These are phyloP conservation scores for Aphelenchoides besseyi DNA, from an alignment of 1,140 invertebrate genomes.

Conservation along the genomic window DNA sequence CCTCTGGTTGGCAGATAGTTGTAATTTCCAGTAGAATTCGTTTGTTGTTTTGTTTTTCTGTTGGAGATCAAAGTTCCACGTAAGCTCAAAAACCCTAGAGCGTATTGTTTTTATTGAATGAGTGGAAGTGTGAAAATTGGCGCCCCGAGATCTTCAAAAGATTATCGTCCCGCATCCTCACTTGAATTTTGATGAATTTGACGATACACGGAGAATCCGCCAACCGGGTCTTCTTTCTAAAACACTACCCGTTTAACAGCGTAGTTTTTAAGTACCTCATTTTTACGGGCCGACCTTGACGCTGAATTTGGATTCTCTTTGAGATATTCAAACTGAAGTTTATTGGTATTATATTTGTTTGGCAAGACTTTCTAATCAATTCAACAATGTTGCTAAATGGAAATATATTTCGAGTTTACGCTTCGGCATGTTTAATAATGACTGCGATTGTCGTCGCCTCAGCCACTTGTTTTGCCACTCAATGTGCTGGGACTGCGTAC, in stretches of 20 bases:
- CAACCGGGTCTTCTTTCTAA: neutral
- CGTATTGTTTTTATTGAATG: neutral
- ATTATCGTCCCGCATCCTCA: neutral
- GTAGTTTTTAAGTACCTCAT: neutral
- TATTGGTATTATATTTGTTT: no score
- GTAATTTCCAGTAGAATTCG: no score
- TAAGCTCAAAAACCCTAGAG: neutral
- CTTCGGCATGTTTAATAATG: neutral
- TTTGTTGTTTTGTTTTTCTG: neutral
- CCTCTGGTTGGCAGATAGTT: no score
- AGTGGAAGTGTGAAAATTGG: neutral
- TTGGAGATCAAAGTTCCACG: neutral
- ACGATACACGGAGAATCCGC: neutral
- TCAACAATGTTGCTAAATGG: neutral
- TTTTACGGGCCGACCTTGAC: neutral
- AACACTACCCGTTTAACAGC: neutral
- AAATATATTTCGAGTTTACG: neutral
- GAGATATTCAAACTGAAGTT: no score
- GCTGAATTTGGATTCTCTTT: no score
- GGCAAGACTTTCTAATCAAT: no score
- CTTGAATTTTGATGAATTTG: no score
- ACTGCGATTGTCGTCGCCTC: neutral
- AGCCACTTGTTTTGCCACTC: conserved; percentile 11
- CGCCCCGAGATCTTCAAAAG: neutral
- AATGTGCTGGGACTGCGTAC: neutral